Evolutionary conservation across 2,888 invertebrate genomes (phyloP).

Genomic region (Andrena trimmerana): DNA sequence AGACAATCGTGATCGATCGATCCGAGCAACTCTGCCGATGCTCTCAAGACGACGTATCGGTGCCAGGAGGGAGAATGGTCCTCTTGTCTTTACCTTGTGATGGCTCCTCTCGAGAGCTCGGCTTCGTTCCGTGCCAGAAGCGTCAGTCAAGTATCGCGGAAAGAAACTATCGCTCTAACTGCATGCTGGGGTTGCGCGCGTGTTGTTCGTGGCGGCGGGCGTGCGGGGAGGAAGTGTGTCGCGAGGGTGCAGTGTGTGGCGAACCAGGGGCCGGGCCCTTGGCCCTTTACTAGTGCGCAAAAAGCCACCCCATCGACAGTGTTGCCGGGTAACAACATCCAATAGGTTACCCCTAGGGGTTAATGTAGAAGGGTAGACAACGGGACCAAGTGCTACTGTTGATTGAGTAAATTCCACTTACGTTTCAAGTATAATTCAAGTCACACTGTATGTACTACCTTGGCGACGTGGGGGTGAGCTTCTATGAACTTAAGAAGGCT

Average conservation of each 20-base stretch:
- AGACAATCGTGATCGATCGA: constrained; percentile 46
- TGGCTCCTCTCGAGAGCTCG: constrained; percentile 58
- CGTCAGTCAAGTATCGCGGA: constrained; percentile 38
- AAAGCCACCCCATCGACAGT: constrained; percentile 4
- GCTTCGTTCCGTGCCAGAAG: constrained; percentile 61
- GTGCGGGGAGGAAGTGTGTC: too few relatives aligned
- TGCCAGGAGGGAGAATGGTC: constrained; percentile 46
- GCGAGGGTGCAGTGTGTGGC: background rate
- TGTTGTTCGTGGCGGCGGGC: background rate
- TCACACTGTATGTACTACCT: too few relatives aligned
- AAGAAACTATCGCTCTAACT: constrained; percentile 21
- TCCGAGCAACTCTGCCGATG: constrained; percentile 53
- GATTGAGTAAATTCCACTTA: constrained; percentile 2
- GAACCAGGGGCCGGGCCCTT: background rate
- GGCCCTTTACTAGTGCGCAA: background rate
- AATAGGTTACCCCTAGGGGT: too few relatives aligned
- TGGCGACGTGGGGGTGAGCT: too few relatives aligned
- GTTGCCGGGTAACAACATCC: background rate
- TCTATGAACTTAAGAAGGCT: too few relatives aligned
- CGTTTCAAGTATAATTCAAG: too few relatives aligned
- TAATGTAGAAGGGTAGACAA: background rate
- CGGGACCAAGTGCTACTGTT: constrained; percentile 24
- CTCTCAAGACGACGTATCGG: constrained; percentile 56
- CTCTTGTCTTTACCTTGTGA: constrained; percentile 48
- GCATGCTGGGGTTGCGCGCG: constrained; percentile 54